Conservation (phyloP, 2,888 invertebrate genomes). For the Pseudococcus viburni region DNA sequence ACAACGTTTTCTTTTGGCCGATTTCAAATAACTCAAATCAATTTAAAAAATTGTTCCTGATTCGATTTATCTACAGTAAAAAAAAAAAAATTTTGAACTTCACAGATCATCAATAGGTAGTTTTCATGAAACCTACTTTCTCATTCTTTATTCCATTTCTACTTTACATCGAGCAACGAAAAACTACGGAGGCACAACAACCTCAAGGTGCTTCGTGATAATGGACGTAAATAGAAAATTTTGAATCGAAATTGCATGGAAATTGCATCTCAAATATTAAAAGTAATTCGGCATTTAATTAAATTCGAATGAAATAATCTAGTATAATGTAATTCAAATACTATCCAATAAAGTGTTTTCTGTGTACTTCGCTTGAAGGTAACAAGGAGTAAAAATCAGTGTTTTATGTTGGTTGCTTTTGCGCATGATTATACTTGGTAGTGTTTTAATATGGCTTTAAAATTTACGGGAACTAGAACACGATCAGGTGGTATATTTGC, state of each 20-base stretch:
- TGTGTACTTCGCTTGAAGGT: neutral
- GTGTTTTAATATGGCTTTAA: conserved; percentile 68
- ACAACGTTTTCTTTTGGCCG: too few species aligned
- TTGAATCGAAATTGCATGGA: neutral
- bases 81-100: neutral
- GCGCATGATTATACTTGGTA: conserved; percentile 44
- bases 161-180: neutral
- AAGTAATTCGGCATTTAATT: neutral
- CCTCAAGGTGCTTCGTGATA: neutral
- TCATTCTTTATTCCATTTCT: neutral
- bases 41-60: too few species aligned
- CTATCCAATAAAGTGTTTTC: neutral
- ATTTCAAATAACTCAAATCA: too few species aligned
- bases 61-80: too few species aligned
- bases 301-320: neutral
- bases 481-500: conserved; percentile 80
- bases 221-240: conserved; percentile 9
- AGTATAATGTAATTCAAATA: neutral
- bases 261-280: neutral
- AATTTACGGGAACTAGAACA: conserved; percentile 68
- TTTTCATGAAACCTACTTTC: neutral
- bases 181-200: neutral
- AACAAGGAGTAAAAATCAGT: neutral
- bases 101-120: too few species aligned
- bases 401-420: conserved; percentile 7